These are phyloP conservation scores for Psittacula derbiana DNA, from an alignment of 2,797 vertebrate genomes.

Conservation along the genomic window DNA sequence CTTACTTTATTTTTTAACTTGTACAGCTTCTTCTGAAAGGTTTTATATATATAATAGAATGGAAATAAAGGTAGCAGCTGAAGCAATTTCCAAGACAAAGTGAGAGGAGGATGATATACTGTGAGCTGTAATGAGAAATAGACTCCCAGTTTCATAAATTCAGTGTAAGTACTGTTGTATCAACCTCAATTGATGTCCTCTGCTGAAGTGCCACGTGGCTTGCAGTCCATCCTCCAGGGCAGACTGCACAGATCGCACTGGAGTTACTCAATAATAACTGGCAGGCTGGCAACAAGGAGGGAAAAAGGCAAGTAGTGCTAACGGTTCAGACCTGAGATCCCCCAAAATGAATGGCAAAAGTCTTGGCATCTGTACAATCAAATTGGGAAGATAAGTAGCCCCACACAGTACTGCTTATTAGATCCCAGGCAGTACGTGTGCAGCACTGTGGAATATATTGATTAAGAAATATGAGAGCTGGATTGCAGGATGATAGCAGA, in stretches of 20 bases:
- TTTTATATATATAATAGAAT: background rate
- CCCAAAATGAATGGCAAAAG: background rate
- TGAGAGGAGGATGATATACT: conserved; percentile 15
- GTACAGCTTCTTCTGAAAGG: background rate
- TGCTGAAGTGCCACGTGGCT: background rate
- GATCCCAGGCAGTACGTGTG: background rate
- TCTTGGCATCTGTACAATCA: fast-evolving
- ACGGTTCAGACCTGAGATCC: background rate
- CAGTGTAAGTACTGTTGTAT: background rate
- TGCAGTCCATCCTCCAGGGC: background rate
- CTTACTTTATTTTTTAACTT: background rate
- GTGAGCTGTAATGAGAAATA: background rate
- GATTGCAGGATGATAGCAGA: background rate
- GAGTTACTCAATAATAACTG: background rate
- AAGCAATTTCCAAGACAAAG: conserved; percentile 5
- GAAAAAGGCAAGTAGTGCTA: background rate
- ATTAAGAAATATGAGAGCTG: background rate
- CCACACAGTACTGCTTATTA: fast-evolving
- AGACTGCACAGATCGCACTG: background rate
- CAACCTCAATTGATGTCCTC: background rate
- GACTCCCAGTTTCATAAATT: conserved; percentile 44
- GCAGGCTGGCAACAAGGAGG: background rate
- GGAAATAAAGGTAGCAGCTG: background rate
- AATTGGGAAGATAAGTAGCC: fast-evolving
- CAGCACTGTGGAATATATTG: background rate